Evolutionary conservation across 35 echinoderm and acorn worm species (phyloP), one percentile per base, ranked within the genome.

Genomic region (Apostichopus californicus): DNA sequence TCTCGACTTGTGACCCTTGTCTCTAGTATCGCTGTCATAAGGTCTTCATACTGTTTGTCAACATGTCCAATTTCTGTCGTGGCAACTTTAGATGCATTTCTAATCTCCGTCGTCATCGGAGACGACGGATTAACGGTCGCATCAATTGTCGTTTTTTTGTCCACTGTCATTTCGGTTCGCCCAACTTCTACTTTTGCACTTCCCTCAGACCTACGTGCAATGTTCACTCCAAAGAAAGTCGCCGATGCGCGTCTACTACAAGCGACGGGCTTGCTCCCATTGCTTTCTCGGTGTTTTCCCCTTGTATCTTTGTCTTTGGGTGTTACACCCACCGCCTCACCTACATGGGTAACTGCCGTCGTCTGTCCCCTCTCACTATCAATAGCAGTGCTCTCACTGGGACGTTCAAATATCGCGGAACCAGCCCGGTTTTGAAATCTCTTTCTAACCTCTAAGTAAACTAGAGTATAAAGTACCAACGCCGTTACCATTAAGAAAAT

Each of bases 361-460:
- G 55, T 94, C 5, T 68, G 64, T 68, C 3, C 64, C 9, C 77
- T 90, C 9, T 22, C 80, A 57, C 75, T 87, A 71, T 87, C 90
- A 5, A 9, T n/a, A 54, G 20, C 8, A 73, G 78, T 85, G 59
- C 64, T 92, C 10, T 78, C 86, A 23, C 24, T 90, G 0, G 84
- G 86, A 56, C 72, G 89, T 55, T 46, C 10, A 57, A 95, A 92
- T 15, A 93, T 58, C 4, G 92, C 54, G 70, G 58, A 73, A 24
- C 60, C 57, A 92, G 78, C 57, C 77, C 85, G n/a, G 90, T 92
- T 93, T 80, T 93, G 54, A 86, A 87, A 65, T 77, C 94, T 72
- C 61, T 95, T 89, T 58, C 87, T 60, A 18, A 95, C 94, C 54
- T 95, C 94, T 22, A 92, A 71, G 63, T 93, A 95, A 18, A 95